Conservation (phyloP, 2,113 vertebrate species). For the Varanus salvator region DNA sequence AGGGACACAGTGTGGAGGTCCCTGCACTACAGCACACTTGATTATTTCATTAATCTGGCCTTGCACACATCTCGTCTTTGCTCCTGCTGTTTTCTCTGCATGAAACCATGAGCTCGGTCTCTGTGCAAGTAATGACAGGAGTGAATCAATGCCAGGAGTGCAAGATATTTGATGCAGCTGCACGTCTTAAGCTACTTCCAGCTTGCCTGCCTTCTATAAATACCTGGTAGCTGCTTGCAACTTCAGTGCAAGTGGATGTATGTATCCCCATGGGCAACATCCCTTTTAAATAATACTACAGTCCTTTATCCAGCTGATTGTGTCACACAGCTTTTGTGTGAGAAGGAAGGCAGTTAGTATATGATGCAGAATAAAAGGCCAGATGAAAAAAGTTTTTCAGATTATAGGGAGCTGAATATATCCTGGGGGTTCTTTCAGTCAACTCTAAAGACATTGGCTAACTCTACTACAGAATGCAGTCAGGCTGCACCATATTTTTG, state of each 20-base stretch:
- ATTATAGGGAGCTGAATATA: neutral
- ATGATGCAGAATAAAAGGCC: neutral
- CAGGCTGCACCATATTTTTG: neutral
- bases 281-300: neutral
- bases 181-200: neutral
- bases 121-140: neutral
- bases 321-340: neutral
- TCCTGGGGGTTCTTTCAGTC: no score
- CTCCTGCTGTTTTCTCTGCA: neutral
- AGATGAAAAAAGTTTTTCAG: neutral
- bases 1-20: neutral
- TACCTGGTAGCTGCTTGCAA: neutral
- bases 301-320: neutral
- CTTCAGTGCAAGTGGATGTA: neutral
- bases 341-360: neutral
- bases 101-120: neutral
- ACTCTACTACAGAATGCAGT: neutral
- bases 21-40: neutral
- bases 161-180: neutral
- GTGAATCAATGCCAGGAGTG: neutral
- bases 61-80: neutral
- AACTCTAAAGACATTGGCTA: neutral
- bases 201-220: neutral
- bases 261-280: neutral
- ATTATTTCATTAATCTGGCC: neutral